Conservation (phyloP, 2,797 vertebrate genomes). For the Nannoperca obscura region DNA sequence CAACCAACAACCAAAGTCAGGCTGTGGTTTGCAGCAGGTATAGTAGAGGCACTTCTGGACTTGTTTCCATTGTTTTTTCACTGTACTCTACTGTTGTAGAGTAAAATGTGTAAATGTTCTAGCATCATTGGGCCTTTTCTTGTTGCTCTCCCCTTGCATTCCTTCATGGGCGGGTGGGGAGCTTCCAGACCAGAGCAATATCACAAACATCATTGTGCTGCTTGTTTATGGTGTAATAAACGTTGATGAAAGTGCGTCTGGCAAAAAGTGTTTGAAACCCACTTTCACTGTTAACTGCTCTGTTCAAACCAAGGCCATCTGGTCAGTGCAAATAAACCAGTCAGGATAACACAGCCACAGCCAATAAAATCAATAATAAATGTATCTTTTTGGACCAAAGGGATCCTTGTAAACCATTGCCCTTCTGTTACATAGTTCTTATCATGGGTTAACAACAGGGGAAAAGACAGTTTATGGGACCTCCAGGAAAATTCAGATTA, state of each 20-base stretch:
- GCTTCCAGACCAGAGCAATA: constrained; percentile 38
- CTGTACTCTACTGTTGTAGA: background rate
- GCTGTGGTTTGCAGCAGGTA: background rate
- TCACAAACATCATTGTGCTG: constrained; percentile 46
- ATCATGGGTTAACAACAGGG: constrained; percentile 28
- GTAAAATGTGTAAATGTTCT: constrained; percentile 2
- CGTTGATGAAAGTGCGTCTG: constrained; percentile 62
- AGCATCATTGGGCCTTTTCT: background rate
- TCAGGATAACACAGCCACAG: constrained; percentile 34
- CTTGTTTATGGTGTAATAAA: constrained; percentile 68
- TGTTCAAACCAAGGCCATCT: constrained; percentile 66
- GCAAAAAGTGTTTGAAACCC: constrained; percentile 58
- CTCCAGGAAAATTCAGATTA: background rate
- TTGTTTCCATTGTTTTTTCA: background rate
- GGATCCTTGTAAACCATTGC: constrained; percentile 47
- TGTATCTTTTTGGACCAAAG: constrained; percentile 30
- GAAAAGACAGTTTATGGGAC: constrained; percentile 33
- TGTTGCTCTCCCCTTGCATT: background rate
- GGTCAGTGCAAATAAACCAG: constrained; percentile 65
- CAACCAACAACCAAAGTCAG: background rate
- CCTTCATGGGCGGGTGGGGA: constrained; percentile 35
- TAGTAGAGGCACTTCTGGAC: background rate
- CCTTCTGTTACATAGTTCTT: constrained; percentile 46
- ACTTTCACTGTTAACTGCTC: constrained; percentile 57
- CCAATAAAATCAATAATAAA: constrained; percentile 31